Conservation (phyloP, 2,888 invertebrate genomes). For the Dioctria linearis region DNA sequence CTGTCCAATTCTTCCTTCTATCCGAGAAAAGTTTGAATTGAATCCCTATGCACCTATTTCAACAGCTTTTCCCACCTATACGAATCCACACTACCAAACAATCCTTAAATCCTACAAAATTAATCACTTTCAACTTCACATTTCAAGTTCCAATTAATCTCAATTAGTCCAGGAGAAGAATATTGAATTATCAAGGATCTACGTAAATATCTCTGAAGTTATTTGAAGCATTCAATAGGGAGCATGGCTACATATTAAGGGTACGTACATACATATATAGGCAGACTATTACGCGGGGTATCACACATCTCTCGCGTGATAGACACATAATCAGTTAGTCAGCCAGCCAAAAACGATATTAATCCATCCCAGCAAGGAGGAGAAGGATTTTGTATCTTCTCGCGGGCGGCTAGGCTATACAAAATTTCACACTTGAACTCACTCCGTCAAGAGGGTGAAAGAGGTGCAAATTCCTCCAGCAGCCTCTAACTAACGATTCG, state of each 20-base stretch:
- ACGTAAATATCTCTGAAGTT: background rate
- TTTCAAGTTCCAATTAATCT: slow-evolving; percentile 17
- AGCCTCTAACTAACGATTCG: background rate
- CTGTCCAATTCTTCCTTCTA: too few relatives aligned
- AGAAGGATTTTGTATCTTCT: too few relatives aligned
- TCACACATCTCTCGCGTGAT: background rate
- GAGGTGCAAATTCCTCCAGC: background rate
- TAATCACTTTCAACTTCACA: slow-evolving; percentile 18
- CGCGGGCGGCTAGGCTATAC: too few relatives aligned
- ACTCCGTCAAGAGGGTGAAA: background rate
- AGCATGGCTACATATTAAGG: background rate
- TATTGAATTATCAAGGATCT: slow-evolving; percentile 28
- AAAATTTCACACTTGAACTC: slow-evolving; percentile 42
- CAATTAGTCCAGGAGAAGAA: slow-evolving; percentile 23
- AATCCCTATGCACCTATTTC: too few relatives aligned
- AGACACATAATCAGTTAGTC: background rate
- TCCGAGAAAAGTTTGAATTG: too few relatives aligned
- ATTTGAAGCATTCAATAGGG: slow-evolving; percentile 24
- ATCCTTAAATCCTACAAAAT: background rate
- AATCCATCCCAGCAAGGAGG: background rate
- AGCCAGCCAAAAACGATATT: background rate
- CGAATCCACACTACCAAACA: background rate
- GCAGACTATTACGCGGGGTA: background rate
- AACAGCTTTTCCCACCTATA: too few relatives aligned
- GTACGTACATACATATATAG: too few relatives aligned